Evolutionary conservation across 2,888 invertebrate genomes (phyloP), one percentile per base, ranked within the genome.

Genomic region (Tachystola acroxantha): DNA sequence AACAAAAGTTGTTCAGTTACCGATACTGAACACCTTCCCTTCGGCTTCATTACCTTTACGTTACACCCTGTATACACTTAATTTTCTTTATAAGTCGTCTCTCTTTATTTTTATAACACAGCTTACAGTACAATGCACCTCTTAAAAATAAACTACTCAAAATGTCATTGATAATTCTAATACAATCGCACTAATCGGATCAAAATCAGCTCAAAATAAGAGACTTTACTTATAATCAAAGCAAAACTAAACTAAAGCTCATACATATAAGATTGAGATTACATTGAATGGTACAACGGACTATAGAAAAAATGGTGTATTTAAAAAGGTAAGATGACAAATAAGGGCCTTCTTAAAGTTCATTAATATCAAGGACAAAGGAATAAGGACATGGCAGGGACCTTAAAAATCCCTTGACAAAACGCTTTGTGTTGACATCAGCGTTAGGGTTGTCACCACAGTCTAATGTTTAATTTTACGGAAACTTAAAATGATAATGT

Each of bases 301-400:
- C 22, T 7, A 9, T 9, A 7, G 30, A 42, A 42, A 36, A 35
- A 34, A 16, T 20, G 19, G 32, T 14, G 24, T 20, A 24, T 39
- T 36, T 42, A 39, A 45, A 40, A 50, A 46, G 42, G 42, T 42
- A 42, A 45, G 50, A 55, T 55, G 64, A 64, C 66, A 59, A 53
- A 56, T 56, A 54, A 45, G 42, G 32, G 34, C 39, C 48, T 48
- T 57, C 59, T 67, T 60, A 63, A 50, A 54, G 55, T 64, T 66
- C 63, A 67, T 71, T 71, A 63, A 57, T 58, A 68, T 51, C 56
- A 50, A 46, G 58, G 52, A 67, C 59, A 68, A 69, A 57, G 52
- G 44, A 36, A 46, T 34, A 43, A 52, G 47, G 53, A 64, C 55
- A 51, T 62, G 58, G 56, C 53, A 39, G 54, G 50, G 53, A 49